phyloP scores from a whole-genome alignment of 2,797 vertebrate genomes.

The Pelobates cultripes region DNA sequence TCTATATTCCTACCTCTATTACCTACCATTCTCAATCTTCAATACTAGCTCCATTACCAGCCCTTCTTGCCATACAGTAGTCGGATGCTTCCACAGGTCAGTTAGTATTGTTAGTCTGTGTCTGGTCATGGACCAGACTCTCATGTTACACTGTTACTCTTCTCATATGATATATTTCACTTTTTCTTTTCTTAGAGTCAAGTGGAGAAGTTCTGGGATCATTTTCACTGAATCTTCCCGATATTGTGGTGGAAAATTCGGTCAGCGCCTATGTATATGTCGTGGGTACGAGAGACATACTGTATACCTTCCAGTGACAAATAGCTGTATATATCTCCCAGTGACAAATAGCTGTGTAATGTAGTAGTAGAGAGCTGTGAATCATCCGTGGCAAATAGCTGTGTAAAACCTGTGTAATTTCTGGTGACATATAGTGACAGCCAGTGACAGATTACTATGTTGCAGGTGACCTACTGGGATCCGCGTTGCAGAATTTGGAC shows the following conservation, averaged over 20 bases:
- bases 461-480: constrained; percentile 61
- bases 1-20: neutral
- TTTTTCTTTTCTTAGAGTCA: neutral
- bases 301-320: constrained; percentile 6
- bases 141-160: no score
- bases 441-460: neutral
- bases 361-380: no score
- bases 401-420: neutral
- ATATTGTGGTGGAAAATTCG: neutral
- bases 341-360: constrained; percentile 2
- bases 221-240: neutral
- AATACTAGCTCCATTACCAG: neutral
- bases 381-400: neutral
- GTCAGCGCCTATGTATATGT: constrained; percentile 8
- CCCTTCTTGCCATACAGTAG: neutral
- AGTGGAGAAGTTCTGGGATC: no score
- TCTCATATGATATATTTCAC: neutral
- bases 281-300: neutral
- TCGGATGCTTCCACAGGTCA: no score
- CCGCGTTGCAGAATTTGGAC: constrained; percentile 55
- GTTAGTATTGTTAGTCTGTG: no score
- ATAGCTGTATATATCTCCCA: neutral
- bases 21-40: neutral
- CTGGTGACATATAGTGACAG: no score
- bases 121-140: no score